Conservation (phyloP, 2,797 vertebrate genomes). For the Hephaestus fuliginosus region DNA sequence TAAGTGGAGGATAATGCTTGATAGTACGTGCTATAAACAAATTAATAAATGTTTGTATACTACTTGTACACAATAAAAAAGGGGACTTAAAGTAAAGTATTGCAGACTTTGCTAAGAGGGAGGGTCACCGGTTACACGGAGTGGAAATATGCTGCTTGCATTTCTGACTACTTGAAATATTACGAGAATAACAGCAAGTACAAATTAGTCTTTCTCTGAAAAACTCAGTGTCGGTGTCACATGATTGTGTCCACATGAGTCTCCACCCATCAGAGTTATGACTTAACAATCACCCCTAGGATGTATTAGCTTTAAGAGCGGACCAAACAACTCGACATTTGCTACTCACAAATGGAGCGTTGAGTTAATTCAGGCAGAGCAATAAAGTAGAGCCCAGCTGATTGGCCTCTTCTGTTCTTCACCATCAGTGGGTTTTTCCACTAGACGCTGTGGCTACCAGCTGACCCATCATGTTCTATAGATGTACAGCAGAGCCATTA, state of each 20-base stretch:
- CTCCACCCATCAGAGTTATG: conserved; percentile 24
- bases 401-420: conserved; percentile 29
- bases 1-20: neutral
- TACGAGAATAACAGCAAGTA: neutral
- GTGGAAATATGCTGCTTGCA: neutral
- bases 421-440: conserved; percentile 28
- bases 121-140: neutral
- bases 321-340: conserved; percentile 10
- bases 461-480: conserved; percentile 4
- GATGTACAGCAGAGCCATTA: neutral
- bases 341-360: neutral
- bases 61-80: neutral
- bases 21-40: neutral
- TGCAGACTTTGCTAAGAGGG: neutral
- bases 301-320: neutral
- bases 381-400: conserved; percentile 15
- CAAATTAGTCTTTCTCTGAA: neutral
- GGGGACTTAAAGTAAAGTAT: neutral
- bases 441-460: conserved; percentile 15
- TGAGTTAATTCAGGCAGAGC: conserved; percentile 2
- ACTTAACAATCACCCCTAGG: neutral
- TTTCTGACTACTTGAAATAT: neutral
- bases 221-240: neutral
- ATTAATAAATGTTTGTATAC: neutral
- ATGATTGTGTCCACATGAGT: neutral